These are phyloP conservation scores for Hylaeus volcanicus DNA, from an alignment of 1,140 invertebrate genomes.

Conservation along the genomic window DNA sequence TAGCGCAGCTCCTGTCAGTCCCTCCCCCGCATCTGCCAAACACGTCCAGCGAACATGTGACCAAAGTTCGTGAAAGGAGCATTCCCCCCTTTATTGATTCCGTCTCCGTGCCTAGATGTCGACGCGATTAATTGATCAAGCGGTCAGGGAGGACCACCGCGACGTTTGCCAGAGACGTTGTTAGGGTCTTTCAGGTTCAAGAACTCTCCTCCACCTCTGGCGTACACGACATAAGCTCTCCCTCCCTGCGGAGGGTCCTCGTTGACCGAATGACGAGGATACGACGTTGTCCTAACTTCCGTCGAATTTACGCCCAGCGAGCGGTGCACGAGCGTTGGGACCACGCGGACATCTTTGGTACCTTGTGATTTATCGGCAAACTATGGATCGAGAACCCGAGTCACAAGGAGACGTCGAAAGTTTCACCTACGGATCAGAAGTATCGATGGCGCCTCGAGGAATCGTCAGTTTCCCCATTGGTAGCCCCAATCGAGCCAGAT, in stretches of 20 bases:
- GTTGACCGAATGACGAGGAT: conserved; percentile 18
- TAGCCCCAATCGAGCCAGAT: too few species aligned
- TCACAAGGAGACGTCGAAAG: background rate
- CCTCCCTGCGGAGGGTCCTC: background rate
- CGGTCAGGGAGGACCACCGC: conserved; percentile 11
- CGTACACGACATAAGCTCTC: background rate
- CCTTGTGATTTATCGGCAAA: conserved; percentile 47
- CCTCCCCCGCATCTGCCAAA: background rate
- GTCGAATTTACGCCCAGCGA: conserved; percentile 45
- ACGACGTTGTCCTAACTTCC: conserved; percentile 53
- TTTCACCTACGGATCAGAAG: too few species aligned
- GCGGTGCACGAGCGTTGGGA: background rate
- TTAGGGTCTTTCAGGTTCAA: conserved; percentile 49
- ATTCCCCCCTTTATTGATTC: conserved; percentile 39
- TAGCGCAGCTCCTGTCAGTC: too few species aligned
- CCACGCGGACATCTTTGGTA: conserved; percentile 1
- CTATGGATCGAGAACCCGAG: background rate
- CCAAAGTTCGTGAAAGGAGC: background rate
- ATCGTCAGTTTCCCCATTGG: too few species aligned
- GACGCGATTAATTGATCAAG: conserved; percentile 59
- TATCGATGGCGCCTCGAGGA: too few species aligned
- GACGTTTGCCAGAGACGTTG: conserved; percentile 55
- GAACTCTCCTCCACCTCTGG: background rate
- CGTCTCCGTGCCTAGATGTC: conserved; percentile 29
- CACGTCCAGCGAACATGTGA: background rate